Conservation (phyloP, 2,888 invertebrate genomes). For the Oligia strigilis region DNA sequence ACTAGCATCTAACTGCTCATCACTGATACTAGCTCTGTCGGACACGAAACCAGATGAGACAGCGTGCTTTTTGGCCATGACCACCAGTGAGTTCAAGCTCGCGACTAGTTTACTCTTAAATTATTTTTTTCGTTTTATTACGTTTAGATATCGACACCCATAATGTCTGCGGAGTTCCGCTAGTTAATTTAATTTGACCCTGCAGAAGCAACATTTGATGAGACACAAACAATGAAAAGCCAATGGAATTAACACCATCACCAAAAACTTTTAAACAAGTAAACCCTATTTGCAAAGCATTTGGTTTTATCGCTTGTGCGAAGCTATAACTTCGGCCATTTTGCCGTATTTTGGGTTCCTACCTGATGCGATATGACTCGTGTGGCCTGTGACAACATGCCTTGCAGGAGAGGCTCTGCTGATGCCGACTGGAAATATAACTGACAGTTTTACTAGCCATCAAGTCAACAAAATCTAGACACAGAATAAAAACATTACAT, state of each 20-base stretch:
- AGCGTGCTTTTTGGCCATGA: too few relatives aligned
- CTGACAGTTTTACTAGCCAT: slow-evolving; percentile 12
- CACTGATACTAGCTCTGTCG: too few relatives aligned
- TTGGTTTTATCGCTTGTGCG: neutral
- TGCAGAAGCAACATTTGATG: slow-evolving; percentile 13
- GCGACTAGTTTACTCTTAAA: too few relatives aligned
- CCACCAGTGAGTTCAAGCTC: too few relatives aligned
- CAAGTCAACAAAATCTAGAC: neutral
- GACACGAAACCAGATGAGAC: too few relatives aligned
- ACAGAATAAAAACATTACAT: neutral
- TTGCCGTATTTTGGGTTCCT: neutral
- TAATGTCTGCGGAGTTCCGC: too few relatives aligned
- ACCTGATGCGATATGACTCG: slow-evolving; percentile 54
- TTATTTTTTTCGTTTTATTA: too few relatives aligned
- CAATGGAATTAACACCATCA: slow-evolving; percentile 14
- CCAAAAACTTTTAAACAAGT: slow-evolving; percentile 1
- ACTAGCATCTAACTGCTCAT: too few relatives aligned
- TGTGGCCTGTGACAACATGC: slow-evolving; percentile 53
- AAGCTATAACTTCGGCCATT: neutral
- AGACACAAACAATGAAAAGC: slow-evolving; percentile 8
- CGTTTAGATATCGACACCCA: too few relatives aligned
- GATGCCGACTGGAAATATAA: slow-evolving; percentile 48
- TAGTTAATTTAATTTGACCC: too few relatives aligned
- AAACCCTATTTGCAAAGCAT: slow-evolving; percentile 19
- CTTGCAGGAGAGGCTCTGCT: slow-evolving; percentile 49